Percentiles rank a stretch among this genome's conserved stretches.
These are phyloP conservation scores for Drosophila lacteicornis DNA, from an alignment of 1,140 invertebrate species.

Conservation along the genomic window DNA sequence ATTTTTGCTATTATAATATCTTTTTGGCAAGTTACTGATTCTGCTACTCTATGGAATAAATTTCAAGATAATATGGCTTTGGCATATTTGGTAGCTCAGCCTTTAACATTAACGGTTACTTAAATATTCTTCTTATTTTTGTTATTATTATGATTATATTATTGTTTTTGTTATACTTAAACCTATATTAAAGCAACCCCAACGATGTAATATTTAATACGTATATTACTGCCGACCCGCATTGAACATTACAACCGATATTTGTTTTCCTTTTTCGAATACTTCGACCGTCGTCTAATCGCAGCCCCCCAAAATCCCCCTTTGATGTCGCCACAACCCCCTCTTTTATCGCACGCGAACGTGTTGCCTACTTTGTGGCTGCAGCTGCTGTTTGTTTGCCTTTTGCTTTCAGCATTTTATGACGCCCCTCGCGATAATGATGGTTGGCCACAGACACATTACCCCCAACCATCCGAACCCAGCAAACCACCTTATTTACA, in stretches of 20 bases:
- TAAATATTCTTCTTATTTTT: too few species aligned
- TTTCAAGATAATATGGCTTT: too few species aligned
- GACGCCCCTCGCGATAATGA: constrained; percentile 61
- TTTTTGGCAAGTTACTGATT: too few species aligned
- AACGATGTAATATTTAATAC: constrained; percentile 10
- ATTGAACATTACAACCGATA: constrained; percentile 31
- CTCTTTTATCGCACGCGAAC: constrained; percentile 40
- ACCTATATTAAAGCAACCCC: neutral
- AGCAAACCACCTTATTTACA: constrained; percentile 32
- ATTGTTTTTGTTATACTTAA: neutral
- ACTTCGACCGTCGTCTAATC: neutral
- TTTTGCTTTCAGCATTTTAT: constrained; percentile 60
- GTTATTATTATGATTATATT: neutral
- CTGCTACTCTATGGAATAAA: too few species aligned
- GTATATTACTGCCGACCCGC: constrained; percentile 33
- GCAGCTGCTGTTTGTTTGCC: constrained; percentile 67
- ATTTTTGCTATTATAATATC: too few species aligned
- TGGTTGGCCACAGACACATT: constrained; percentile 79
- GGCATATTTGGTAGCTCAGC: too few species aligned
- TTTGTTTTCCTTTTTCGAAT: constrained; percentile 23
- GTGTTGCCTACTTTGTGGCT: constrained; percentile 78
- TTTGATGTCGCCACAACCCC: neutral
- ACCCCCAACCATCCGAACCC: constrained; percentile 6
- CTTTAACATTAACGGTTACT: too few species aligned
- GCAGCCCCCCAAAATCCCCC: neutral